Base-by-base conservation (phyloP, 2,113 vertebrate genomes). In the Syrrhaptes paradoxus region DNA sequence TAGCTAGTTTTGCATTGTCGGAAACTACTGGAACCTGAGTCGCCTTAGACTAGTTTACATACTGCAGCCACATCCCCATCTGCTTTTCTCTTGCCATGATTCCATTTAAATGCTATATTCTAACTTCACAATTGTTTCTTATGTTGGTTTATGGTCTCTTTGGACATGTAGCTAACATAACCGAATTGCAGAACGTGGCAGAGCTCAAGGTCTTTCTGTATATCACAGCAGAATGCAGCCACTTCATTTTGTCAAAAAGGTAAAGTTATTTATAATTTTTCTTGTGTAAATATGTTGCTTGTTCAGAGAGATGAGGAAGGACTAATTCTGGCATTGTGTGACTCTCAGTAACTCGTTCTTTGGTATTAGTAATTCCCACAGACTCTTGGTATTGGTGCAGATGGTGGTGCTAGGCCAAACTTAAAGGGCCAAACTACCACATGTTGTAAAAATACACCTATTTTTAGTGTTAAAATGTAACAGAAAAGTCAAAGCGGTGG, bases 11-110 rank as follows among this genome's bases (percentile, higher is more conserved):
- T 84, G 68, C 76, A 7, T 79, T 70, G 62, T 74, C 85, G 61
- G 93, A 96, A 89, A 72, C 78, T 7, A 95, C 80, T 89, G 57
- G 68, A 94, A 78, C 67, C 49, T 18, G 29, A 31, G 32, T 63
- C 48, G 48, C 85, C 79, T 92, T 78, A 90, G 83, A 38, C 26
- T 92, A 48, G 32, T 89, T 97, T 95, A 90, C 73, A 26, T 95
- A 25, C 21, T 84, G 45, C 32, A 92, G 55, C 86, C 89, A 78
- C 72, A 80, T 91, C 51, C 46, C 29, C 26, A 10, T 28, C n/a
- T 49, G 7, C 51, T 88, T 57, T 72, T 62, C 28, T 82, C 43
- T 72, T 79, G 17, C 59, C 51, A 0, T 36, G 11, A 20, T 92
- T 92, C 51, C 2, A 16, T 74, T 95, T 88, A 19, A 80, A 22